Conservation (phyloP, 1,140 invertebrate species). For the Bombus superbus region DNA sequence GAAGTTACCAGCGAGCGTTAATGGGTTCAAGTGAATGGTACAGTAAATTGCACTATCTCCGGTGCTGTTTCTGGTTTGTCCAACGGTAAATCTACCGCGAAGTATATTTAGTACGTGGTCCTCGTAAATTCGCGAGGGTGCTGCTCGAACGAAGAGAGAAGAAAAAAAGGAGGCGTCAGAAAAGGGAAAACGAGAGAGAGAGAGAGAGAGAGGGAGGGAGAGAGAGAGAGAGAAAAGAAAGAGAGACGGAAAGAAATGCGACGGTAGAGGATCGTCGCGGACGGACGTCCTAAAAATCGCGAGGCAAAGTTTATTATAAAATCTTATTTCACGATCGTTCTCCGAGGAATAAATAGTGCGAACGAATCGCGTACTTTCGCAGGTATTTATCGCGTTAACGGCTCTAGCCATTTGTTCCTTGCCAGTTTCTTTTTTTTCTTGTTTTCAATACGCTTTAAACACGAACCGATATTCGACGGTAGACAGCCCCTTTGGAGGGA, state of each 20-base stretch:
- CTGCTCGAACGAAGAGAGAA: background rate
- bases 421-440: slow-evolving; percentile 4
- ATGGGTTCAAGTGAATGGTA: slow-evolving; percentile 71
- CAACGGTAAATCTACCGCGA: slow-evolving; percentile 50
- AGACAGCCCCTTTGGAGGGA: slow-evolving; percentile 14
- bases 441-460: slow-evolving; percentile 59
- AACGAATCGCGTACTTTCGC: slow-evolving; percentile 4
- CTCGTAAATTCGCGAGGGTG: slow-evolving; percentile 56
- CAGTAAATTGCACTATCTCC: slow-evolving; percentile 66
- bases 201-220: too few relatives aligned
- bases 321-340: background rate
- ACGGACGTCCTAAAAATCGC: slow-evolving; percentile 39
- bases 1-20: slow-evolving; percentile 64
- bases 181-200: background rate
- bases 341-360: slow-evolving; percentile 27
- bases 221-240: too few relatives aligned
- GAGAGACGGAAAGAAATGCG: background rate
- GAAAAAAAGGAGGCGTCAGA: background rate
- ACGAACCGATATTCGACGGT: background rate
- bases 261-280: background rate
- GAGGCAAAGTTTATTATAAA: slow-evolving; percentile 27
- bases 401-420: slow-evolving; percentile 33
- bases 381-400: slow-evolving; percentile 54
- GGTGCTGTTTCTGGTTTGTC: slow-evolving; percentile 60
- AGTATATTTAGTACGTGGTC: slow-evolving; percentile 53